Evolutionary conservation across 2,888 invertebrate species (phyloP), one percentile per base, ranked within the genome.

Genomic region (Erpobdella octoculata): DNA sequence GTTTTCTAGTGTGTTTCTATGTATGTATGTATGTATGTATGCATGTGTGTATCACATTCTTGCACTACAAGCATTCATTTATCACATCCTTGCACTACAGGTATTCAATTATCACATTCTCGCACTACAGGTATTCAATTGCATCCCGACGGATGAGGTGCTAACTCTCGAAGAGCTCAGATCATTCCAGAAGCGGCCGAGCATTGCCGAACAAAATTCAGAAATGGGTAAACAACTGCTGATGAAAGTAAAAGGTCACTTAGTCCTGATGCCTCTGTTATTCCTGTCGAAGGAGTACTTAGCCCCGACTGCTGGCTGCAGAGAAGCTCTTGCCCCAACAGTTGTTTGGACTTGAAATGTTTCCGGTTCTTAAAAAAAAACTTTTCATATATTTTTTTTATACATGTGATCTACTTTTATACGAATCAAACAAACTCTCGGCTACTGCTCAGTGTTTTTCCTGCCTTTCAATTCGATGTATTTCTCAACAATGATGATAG

Each of bases 301-400:
- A 59, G 71, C 90, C 25, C 95, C 95, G 8, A 88, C 89, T 70
- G 88, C 89, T 53, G 88, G 88, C 21, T 89, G 91, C 28, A 91
- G 91, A 82, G 95, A 96, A 83, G 92, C 92, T 65, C 89, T 96
- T 79, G 89, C 95, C 88, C 96, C 96, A 2, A 91, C 91, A 37
- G 87, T 91, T 1, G 85, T 96, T 28, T 97, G 96, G 94, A 94
- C 93, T 25, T 93, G 85, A 82, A 12, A 31, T 53, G n/a, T 15
- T 71, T 31, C 18, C 5, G 33, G 9, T n/a, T n/a, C n/a, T n/a
- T n/a, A n/a, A n/a, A n/a, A n/a, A n/a, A n/a, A n/a, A n/a, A n/a
- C n/a, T n/a, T n/a, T n/a, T n/a, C n/a, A n/a, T n/a, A n/a, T n/a
- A n/a, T n/a, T n/a, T n/a, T n/a, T n/a, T n/a, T n/a, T n/a, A n/a